These are phyloP conservation scores for Leptinotarsa tumamoca DNA, from an alignment of 2,888 invertebrate species.

Conservation along the genomic window DNA sequence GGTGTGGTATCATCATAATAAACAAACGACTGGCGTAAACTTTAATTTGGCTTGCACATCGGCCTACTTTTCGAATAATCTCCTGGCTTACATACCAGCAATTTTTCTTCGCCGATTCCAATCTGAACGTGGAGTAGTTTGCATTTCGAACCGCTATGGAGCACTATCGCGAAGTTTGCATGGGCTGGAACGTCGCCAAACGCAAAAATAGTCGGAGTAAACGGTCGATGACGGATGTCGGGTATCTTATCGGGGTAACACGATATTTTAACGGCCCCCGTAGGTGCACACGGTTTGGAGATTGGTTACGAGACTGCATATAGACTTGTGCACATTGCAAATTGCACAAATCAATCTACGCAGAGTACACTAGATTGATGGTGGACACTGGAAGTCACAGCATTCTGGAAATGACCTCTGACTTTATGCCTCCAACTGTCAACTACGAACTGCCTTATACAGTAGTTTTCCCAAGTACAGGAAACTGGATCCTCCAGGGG, in stretches of 20 bases:
- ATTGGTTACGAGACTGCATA: too few relatives aligned
- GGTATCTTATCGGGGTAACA: slow-evolving; percentile 42
- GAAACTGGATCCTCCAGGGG: too few relatives aligned
- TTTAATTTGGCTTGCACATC: slow-evolving; percentile 5
- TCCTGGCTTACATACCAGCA: neutral
- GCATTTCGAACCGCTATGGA: neutral
- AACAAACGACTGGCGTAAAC: neutral
- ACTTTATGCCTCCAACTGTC: too few relatives aligned
- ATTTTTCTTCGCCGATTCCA: neutral
- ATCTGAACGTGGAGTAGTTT: slow-evolving; percentile 11
- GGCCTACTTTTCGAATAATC: slow-evolving; percentile 11
- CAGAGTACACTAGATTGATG: too few relatives aligned
- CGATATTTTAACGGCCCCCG: slow-evolving; percentile 30
- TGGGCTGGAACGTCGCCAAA: slow-evolving; percentile 54
- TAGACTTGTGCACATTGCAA: too few relatives aligned
- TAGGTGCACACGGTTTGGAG: slow-evolving; percentile 9
- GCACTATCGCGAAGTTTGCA: slow-evolving; percentile 40
- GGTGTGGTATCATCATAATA: slow-evolving; percentile 5
- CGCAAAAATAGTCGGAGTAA: slow-evolving; percentile 56
- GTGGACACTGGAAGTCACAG: too few relatives aligned
- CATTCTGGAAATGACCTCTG: too few relatives aligned
- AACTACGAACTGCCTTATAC: too few relatives aligned
- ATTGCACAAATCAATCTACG: too few relatives aligned
- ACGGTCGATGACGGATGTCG: slow-evolving; percentile 48
- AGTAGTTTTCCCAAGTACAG: too few relatives aligned